Percentiles rank a stretch among this genome's conserved stretches.
phyloP scores from a whole-genome alignment of 2,113 vertebrate species.

The Boleophthalmus pectinirostris region DNA sequence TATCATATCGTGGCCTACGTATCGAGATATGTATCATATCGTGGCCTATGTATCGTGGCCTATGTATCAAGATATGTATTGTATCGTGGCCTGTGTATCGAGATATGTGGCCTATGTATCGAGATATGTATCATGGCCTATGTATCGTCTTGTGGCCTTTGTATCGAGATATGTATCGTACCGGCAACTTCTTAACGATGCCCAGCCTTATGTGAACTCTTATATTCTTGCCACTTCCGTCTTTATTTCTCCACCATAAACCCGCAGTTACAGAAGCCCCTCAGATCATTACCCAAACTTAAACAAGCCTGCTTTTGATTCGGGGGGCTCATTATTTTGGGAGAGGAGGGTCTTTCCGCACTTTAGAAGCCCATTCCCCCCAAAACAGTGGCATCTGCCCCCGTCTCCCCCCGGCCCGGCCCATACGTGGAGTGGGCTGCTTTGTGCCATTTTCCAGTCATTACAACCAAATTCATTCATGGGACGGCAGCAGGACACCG shows the following conservation, averaged over 20 bases:
- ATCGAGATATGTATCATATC: too few relatives aligned
- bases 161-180: too few relatives aligned
- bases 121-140: too few relatives aligned
- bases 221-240: too few relatives aligned
- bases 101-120: too few relatives aligned
- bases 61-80: too few relatives aligned
- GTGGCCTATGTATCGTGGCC: too few relatives aligned
- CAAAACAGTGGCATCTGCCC: slow-evolving; percentile 93
- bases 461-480: slow-evolving; percentile 98
- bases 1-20: too few relatives aligned
- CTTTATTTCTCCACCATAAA: neutral
- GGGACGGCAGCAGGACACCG: slow-evolving; percentile 88
- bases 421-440: slow-evolving; percentile 87
- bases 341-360: slow-evolving; percentile 66
- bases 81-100: too few relatives aligned
- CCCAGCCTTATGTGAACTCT: too few relatives aligned
- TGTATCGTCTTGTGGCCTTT: too few relatives aligned
- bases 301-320: neutral
- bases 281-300: neutral
- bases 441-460: slow-evolving; percentile 90
- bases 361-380: slow-evolving; percentile 85
- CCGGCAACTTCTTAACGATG: too few relatives aligned
- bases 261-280: neutral
- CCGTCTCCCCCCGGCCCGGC: slow-evolving; percentile 64
- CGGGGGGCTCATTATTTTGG: slow-evolving; percentile 21